These are phyloP conservation scores for Meteorus sp. DNA, from an alignment of 1,140 invertebrate species.

Conservation along the genomic window DNA sequence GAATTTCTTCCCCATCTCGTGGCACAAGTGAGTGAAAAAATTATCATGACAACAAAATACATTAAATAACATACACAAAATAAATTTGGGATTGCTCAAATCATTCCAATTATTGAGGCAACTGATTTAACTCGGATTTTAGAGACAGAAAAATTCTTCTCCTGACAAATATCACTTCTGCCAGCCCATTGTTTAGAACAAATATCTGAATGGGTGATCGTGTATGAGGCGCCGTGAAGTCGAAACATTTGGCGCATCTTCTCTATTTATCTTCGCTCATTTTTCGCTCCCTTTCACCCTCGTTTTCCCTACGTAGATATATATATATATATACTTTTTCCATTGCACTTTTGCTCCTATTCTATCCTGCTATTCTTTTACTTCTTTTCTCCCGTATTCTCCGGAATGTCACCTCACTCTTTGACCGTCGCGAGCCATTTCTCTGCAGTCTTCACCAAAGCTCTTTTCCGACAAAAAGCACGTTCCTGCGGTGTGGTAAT, in stretches of 20 bases:
- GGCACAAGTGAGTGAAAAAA: too few relatives aligned
- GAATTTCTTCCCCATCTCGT: too few relatives aligned
- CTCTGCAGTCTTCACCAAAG: not conserved
- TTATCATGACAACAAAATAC: too few relatives aligned
- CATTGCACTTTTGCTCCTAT: too few relatives aligned
- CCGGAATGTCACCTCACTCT: constrained; percentile 9
- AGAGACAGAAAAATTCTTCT: not conserved
- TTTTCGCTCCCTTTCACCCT: constrained; percentile 2
- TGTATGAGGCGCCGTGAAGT: constrained; percentile 31
- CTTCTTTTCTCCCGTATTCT: constrained; percentile 25
- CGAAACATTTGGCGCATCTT: constrained; percentile 20
- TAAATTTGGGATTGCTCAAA: too few relatives aligned
- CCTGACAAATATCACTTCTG: not conserved
- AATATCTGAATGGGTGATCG: constrained; percentile 24
- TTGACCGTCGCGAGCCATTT: constrained; percentile 6
- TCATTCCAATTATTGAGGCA: too few relatives aligned
- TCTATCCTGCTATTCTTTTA: constrained; percentile 16
- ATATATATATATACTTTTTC: constrained; percentile 14
- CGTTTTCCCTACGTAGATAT: constrained; percentile 6
- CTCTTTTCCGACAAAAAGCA: not conserved
- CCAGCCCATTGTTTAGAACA: constrained; percentile 4
- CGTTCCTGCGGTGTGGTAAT: not conserved
- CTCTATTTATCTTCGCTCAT: not conserved
- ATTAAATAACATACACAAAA: too few relatives aligned
- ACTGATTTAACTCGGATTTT: not conserved